Conservation (phyloP, 2,888 invertebrate genomes). For the Ganaspis brasiliensis region DNA sequence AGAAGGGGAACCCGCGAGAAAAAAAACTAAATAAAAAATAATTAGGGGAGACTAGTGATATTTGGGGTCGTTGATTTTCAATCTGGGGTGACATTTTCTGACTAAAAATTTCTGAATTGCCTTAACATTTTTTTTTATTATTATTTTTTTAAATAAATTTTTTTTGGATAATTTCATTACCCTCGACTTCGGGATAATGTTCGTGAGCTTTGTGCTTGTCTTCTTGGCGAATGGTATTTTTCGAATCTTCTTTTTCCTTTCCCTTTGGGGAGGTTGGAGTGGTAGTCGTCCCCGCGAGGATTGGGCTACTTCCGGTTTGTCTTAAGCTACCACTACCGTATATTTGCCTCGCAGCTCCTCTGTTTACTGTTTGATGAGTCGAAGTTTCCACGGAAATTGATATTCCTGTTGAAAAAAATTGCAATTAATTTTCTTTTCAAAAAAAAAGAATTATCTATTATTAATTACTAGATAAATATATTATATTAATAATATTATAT, state of each 20-base stretch:
- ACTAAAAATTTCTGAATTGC: too few relatives aligned
- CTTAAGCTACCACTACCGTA: slow-evolving; percentile 83
- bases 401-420: slow-evolving; percentile 44
- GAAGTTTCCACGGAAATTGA: slow-evolving; percentile 68
- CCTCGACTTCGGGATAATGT: slow-evolving; percentile 56
- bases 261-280: slow-evolving; percentile 55
- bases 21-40: too few relatives aligned
- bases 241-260: slow-evolving; percentile 61
- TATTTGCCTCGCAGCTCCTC: slow-evolving; percentile 83
- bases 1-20: too few relatives aligned
- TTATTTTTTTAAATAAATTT: neutral
- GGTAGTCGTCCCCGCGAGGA: slow-evolving; percentile 65
- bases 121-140: too few relatives aligned
- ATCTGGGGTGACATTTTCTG: too few relatives aligned
- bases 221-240: slow-evolving; percentile 63
- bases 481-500: too few relatives aligned
- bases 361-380: slow-evolving; percentile 82
- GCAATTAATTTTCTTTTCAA: neutral
- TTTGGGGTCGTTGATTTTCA: too few relatives aligned
- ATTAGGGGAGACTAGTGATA: too few relatives aligned
- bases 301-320: slow-evolving; percentile 80
- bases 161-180: slow-evolving; percentile 44
- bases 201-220: slow-evolving; percentile 61
- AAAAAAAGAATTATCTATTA: neutral
- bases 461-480: too few relatives aligned